phyloP scores from a whole-genome alignment of 2,888 invertebrate species.

The Embidobia sp. region DNA sequence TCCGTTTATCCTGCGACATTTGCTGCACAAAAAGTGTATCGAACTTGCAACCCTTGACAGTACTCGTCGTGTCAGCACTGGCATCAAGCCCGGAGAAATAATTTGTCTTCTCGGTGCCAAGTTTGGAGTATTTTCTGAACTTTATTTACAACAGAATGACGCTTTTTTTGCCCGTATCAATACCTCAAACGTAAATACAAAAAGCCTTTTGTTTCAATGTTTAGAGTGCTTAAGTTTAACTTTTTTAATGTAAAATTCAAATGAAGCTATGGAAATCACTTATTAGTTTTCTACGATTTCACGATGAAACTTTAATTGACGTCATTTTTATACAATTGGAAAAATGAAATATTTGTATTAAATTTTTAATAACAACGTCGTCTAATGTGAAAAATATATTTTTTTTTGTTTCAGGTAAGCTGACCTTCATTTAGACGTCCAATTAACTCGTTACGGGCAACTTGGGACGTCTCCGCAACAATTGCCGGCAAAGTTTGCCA shows the following conservation, averaged over 20 bases:
- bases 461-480: conserved; percentile 42
- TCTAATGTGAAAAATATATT: conserved; percentile 28
- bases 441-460: conserved; percentile 51
- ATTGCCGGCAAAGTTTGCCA: conserved; percentile 47
- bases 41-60: conserved; percentile 41
- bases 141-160: conserved; percentile 44
- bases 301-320: too few species aligned
- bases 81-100: conserved; percentile 67
- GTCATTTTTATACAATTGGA: too few species aligned
- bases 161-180: conserved; percentile 33
- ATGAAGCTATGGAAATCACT: too few species aligned
- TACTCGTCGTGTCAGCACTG: conserved; percentile 63
- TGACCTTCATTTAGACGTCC: conserved; percentile 37
- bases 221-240: too few species aligned
- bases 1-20: conserved; percentile 17
- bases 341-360: too few species aligned
- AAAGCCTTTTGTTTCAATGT: too few species aligned
- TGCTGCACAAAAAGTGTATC: conserved; percentile 29
- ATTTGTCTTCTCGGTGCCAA: conserved; percentile 64
- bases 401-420: conserved; percentile 45
- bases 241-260: too few species aligned
- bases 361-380: neutral
- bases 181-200: too few species aligned
- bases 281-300: too few species aligned
- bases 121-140: conserved; percentile 58